Conservation (phyloP, 2,797 vertebrate genomes). For the Siniperca obscura region DNA sequence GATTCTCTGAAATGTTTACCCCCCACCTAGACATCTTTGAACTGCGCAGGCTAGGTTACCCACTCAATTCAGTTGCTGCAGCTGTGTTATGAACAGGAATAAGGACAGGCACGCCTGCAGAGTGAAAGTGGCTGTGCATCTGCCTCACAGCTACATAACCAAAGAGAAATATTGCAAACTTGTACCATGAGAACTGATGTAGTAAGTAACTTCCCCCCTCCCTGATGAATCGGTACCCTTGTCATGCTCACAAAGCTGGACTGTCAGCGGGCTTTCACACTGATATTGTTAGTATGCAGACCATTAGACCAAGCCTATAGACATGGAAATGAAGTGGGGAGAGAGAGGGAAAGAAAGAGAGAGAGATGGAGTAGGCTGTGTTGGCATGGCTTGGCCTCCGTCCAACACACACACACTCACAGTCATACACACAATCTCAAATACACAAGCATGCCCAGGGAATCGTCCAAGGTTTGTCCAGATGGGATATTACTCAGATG, state of each 20-base stretch:
- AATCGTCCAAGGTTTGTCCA: slow-evolving; percentile 68
- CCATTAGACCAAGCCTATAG: slow-evolving; percentile 82
- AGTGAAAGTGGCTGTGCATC: slow-evolving; percentile 50
- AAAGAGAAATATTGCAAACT: slow-evolving; percentile 81
- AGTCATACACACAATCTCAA: slow-evolving; percentile 52
- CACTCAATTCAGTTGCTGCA: slow-evolving; percentile 53
- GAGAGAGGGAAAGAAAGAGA: slow-evolving; percentile 72
- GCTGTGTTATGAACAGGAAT: slow-evolving; percentile 64
- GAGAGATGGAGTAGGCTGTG: slow-evolving; percentile 82
- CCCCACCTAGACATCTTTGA: slow-evolving; percentile 40
- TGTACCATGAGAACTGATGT: slow-evolving; percentile 85
- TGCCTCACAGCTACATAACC: slow-evolving; percentile 63
- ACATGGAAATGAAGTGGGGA: slow-evolving; percentile 84
- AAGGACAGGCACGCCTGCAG: slow-evolving; percentile 46
- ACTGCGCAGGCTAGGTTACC: slow-evolving; percentile 33
- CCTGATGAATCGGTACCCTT: slow-evolving; percentile 87
- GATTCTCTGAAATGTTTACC: slow-evolving; percentile 52
- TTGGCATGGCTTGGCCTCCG: slow-evolving; percentile 74
- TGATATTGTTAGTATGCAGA: slow-evolving; percentile 86
- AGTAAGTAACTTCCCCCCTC: slow-evolving; percentile 84
- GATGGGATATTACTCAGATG: slow-evolving; percentile 80
- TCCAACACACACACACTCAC: slow-evolving; percentile 68
- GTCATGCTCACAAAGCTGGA: slow-evolving; percentile 90
- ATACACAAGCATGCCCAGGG: slow-evolving; percentile 65
- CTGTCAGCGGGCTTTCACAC: slow-evolving; percentile 87